Percentiles rank a stretch among this genome's conserved stretches.
phyloP scores from a whole-genome alignment of 2,797 vertebrate genomes.

The Cheirogaleus major region DNA sequence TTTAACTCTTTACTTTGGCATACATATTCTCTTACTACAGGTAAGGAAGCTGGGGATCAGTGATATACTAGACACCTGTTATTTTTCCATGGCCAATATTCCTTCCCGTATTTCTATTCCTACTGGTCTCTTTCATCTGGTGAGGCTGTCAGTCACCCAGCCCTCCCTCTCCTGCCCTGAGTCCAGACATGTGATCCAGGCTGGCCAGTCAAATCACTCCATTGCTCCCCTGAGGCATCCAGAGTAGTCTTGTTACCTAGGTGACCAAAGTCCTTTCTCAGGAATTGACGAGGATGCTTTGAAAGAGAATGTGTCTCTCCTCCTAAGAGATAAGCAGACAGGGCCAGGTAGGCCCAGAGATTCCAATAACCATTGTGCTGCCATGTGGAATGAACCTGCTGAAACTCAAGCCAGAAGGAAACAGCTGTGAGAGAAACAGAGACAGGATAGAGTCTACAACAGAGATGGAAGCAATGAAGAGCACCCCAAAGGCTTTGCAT shows the following conservation, averaged over 20 bases:
- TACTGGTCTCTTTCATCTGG: background rate
- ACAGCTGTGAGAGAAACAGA: background rate
- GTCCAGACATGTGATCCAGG: background rate
- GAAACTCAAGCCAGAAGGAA: background rate
- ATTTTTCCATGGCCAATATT: background rate
- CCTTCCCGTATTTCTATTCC: background rate
- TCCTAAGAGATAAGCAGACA: background rate
- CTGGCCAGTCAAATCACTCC: background rate
- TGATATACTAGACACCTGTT: background rate
- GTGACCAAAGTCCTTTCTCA: background rate
- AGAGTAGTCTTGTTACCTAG: background rate
- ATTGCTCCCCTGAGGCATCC: background rate
- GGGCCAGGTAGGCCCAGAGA: background rate
- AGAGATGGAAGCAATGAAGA: too few species aligned
- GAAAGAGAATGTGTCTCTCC: background rate
- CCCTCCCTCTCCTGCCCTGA: background rate
- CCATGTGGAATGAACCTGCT: background rate
- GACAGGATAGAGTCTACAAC: background rate
- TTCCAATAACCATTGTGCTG: background rate
- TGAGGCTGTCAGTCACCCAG: background rate
- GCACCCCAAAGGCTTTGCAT: background rate
- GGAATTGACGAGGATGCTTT: background rate
- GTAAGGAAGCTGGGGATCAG: background rate
- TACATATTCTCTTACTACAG: background rate
- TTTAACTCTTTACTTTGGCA: background rate